Evolutionary conservation across 2,113 vertebrate species (phyloP).

Genomic region (Pelusios castaneus): DNA sequence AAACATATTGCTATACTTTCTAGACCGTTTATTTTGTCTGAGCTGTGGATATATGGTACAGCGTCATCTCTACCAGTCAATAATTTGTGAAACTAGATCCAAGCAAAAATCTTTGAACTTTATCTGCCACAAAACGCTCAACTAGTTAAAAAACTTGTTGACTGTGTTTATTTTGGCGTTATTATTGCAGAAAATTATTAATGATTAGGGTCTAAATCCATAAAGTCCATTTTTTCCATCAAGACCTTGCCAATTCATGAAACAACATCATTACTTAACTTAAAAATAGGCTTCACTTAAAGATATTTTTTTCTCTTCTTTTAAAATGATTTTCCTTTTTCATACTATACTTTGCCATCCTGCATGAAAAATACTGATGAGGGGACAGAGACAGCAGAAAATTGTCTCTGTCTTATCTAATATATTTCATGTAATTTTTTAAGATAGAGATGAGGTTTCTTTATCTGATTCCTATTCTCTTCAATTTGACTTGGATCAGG

Average conservation of each 20-base stretch:
- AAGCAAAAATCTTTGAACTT: conserved; percentile 71
- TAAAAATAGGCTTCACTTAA: conserved; percentile 14
- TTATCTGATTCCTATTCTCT: background rate
- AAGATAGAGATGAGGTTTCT: background rate
- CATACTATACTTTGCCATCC: background rate
- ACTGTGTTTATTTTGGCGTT: conserved; percentile 66
- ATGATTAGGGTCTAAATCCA: conserved; percentile 44
- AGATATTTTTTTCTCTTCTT: conserved; percentile 23
- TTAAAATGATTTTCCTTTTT: conserved; percentile 35
- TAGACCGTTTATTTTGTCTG: conserved; percentile 56
- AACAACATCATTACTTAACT: background rate
- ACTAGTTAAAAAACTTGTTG: conserved; percentile 63
- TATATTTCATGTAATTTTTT: background rate
- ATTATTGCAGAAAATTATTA: conserved; percentile 43
- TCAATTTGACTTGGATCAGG: background rate
- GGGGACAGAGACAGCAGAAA: background rate
- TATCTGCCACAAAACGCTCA: conserved; percentile 60
- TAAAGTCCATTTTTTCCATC: background rate
- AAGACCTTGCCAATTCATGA: conserved; percentile 52
- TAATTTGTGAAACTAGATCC: conserved; percentile 55
- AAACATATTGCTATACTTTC: conserved; percentile 64
- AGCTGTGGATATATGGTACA: conserved; percentile 5
- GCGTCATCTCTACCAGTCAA: conserved; percentile 59
- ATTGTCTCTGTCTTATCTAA: background rate
- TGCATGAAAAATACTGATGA: conserved; percentile 22